Conservation (phyloP, 2,113 vertebrate species). For the Passer montanus region DNA sequence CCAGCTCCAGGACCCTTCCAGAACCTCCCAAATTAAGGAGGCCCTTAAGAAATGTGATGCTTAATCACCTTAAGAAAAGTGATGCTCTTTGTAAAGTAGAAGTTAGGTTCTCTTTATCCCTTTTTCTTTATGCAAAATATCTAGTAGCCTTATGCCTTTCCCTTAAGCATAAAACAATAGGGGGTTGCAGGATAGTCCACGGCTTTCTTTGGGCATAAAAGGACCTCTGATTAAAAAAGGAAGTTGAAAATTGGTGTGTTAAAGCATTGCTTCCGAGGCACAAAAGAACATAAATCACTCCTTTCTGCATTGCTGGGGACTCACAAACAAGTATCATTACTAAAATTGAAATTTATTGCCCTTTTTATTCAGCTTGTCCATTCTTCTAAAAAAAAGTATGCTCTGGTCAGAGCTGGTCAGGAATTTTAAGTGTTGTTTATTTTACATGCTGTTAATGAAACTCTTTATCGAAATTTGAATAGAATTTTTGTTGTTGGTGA, state of each 20-base stretch:
- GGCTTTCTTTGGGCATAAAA: neutral
- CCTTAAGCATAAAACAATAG: neutral
- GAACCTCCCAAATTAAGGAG: neutral
- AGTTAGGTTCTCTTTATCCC: neutral
- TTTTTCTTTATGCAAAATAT: neutral
- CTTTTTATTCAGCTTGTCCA: neutral
- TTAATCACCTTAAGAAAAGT: neutral
- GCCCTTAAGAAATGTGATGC: neutral
- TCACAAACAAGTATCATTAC: neutral
- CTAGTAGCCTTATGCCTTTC: neutral
- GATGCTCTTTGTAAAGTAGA: neutral
- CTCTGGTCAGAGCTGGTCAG: neutral
- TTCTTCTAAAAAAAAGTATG: neutral
- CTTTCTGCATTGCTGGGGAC: neutral
- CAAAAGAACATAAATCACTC: neutral
- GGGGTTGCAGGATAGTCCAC: neutral
- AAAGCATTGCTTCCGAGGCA: neutral
- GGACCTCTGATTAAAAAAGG: neutral
- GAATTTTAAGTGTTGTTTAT: neutral
- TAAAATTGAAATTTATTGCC: neutral
- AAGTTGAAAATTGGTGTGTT: neutral
- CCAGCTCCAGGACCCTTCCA: neutral
- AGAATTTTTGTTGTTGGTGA: neutral
- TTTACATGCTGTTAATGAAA: neutral
- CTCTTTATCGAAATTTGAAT: neutral